These are phyloP conservation scores for Panurus biarmicus DNA, from an alignment of 2,113 vertebrate genomes.

Conservation along the genomic window DNA sequence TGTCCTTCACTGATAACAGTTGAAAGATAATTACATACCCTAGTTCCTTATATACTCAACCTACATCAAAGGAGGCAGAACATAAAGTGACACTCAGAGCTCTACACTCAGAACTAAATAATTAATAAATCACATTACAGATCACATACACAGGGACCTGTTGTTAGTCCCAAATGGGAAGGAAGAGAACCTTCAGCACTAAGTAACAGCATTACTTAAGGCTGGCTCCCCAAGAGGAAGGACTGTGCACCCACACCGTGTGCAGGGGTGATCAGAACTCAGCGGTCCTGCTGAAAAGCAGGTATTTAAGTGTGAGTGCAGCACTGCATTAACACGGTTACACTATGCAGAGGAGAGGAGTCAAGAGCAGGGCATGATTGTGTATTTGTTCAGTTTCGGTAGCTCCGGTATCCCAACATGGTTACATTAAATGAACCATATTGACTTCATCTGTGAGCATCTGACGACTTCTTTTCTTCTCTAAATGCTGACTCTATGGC, in stretches of 20 bases:
- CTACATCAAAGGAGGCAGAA: background rate
- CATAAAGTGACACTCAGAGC: background rate
- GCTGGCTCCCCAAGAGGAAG: background rate
- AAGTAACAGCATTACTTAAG: background rate
- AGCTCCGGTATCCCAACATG: background rate
- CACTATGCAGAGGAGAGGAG: fast-evolving
- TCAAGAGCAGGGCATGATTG: background rate
- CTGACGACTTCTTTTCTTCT: background rate
- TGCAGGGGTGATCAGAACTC: background rate
- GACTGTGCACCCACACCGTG: fast-evolving
- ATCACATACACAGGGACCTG: background rate
- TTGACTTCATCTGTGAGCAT: background rate
- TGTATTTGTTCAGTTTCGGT: background rate
- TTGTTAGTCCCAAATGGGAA: background rate
- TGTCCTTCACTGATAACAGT: background rate
- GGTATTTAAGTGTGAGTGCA: background rate
- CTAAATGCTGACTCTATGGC: background rate
- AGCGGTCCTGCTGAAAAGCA: fast-evolving
- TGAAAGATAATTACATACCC: background rate
- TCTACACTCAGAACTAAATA: background rate
- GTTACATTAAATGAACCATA: background rate
- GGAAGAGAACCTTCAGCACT: background rate
- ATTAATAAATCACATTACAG: background rate
- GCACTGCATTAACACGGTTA: background rate
- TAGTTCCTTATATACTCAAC: background rate